Evolutionary conservation across 2,888 invertebrate genomes (phyloP).

Genomic region (Hedya salicella): DNA sequence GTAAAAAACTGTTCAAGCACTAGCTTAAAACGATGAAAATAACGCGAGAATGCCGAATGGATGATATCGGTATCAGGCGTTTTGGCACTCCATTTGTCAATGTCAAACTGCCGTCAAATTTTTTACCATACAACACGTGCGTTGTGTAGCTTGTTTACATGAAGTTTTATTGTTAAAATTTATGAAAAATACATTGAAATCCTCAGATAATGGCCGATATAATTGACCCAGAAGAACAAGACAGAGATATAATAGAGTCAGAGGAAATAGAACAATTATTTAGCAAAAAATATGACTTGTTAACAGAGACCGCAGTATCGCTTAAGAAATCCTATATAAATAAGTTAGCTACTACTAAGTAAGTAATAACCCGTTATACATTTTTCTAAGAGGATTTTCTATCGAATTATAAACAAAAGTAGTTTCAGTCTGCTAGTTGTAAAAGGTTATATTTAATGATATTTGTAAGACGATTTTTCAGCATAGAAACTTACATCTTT

Average conservation of each 20-base stretch:
- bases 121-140: conserved; percentile 23
- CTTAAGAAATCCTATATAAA: conserved; percentile 86
- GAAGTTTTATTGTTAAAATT: conserved; percentile 19
- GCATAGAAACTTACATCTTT: too few species aligned
- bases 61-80: conserved; percentile 13
- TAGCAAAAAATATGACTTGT: conserved; percentile 63
- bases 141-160: conserved; percentile 32
- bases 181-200: conserved; percentile 17
- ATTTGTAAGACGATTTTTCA: not conserved
- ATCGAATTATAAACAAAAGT: not conserved
- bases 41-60: not conserved
- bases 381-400: not conserved
- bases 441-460: not conserved
- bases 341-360: conserved; percentile 85
- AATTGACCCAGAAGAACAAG: conserved; percentile 70
- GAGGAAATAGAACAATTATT: conserved; percentile 66
- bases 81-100: not conserved
- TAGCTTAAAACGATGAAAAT: conserved; percentile 6
- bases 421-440: not conserved
- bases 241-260: conserved; percentile 66
- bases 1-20: conserved; percentile 12
- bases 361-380: conserved; percentile 52
- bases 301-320: conserved; percentile 82
- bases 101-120: conserved; percentile 21
- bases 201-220: conserved; percentile 67